A percentile compares a stretch with the other conserved stretches of the same genome.
Evolutionary conservation across 1,140 invertebrate genomes (phyloP).

Genomic region (Orchestia grillus): DNA sequence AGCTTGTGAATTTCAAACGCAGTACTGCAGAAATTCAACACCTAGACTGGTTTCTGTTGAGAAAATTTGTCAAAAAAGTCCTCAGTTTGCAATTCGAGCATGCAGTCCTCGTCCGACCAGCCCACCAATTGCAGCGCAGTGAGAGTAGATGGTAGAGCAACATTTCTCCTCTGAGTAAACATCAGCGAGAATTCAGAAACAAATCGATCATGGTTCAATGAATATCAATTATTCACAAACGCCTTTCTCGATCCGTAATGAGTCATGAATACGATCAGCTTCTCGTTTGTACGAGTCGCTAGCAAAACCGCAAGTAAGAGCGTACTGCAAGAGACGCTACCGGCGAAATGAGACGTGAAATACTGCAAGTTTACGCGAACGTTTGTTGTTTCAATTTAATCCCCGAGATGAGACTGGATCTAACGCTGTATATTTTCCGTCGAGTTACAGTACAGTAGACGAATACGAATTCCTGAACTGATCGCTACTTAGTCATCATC

Average conservation of each 20-base stretch:
- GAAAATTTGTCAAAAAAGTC: background rate
- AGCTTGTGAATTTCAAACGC: too few species aligned
- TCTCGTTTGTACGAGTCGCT: background rate
- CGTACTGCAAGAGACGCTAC: background rate
- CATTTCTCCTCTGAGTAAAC: background rate
- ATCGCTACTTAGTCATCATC: background rate
- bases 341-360: background rate
- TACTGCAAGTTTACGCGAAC: background rate
- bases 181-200: background rate
- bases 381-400: background rate
- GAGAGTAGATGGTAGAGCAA: background rate
- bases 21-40: too few species aligned
- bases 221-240: conserved; percentile 47
- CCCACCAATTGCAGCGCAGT: background rate
- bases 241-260: background rate
- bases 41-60: background rate
- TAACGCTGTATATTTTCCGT: background rate
- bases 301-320: background rate
- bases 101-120: background rate
- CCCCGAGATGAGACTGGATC: background rate
- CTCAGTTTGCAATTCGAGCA: background rate
- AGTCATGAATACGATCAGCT: background rate
- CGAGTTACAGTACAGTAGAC: background rate
- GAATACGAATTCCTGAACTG: background rate
- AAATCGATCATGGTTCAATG: background rate